phyloP scores from a whole-genome alignment of 2,113 vertebrate species.

The Dolichotis patagonum region DNA sequence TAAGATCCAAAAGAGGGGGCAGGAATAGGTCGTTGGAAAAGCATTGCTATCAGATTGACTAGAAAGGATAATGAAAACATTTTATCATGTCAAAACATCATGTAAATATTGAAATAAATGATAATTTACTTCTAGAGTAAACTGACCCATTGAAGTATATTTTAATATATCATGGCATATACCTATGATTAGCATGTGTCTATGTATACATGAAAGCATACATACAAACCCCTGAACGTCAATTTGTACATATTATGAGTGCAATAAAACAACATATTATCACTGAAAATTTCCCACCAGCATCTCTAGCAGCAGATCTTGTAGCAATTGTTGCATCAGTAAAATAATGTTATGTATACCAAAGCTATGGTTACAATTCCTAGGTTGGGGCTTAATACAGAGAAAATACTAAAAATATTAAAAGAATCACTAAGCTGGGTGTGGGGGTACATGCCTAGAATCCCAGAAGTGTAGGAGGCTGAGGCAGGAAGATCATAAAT shows the following conservation, averaged over 20 bases:
- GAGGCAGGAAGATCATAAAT: background rate
- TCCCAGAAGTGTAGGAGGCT: background rate
- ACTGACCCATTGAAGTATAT: background rate
- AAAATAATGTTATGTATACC: background rate
- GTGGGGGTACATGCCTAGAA: background rate
- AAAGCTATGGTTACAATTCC: background rate
- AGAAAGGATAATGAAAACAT: slow-evolving; percentile 54
- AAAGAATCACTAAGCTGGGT: background rate
- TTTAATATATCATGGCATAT: background rate
- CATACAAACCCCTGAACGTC: background rate
- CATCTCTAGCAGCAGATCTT: too few relatives aligned
- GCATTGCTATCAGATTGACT: background rate
- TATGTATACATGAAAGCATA: background rate
- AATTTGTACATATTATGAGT: background rate
- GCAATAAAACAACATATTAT: background rate
- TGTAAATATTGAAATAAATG: slow-evolving; percentile 3
- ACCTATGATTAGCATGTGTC: background rate
- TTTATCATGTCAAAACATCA: slow-evolving; percentile 51
- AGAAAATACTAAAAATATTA: slow-evolving; percentile 19
- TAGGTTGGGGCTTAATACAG: background rate
- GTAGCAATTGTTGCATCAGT: background rate
- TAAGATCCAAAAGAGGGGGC: slow-evolving; percentile 49
- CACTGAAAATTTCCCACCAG: background rate
- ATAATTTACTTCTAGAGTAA: slow-evolving; percentile 26
- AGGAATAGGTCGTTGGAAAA: slow-evolving; percentile 18